phyloP scores from a whole-genome alignment of 2,797 vertebrate genomes.

The Tenualosa ilisha region DNA sequence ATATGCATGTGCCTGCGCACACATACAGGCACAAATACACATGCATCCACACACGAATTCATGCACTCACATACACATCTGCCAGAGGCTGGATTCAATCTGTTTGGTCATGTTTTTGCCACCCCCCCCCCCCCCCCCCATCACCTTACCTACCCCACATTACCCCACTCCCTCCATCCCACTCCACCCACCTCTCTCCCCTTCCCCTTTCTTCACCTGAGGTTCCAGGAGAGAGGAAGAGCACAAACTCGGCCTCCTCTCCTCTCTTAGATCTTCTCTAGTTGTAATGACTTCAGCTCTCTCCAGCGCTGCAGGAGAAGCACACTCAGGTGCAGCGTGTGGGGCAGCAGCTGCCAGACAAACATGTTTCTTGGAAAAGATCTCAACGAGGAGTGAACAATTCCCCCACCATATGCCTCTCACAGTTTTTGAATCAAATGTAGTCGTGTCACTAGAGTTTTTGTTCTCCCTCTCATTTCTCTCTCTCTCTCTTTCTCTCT shows the following conservation, averaged over 20 bases:
- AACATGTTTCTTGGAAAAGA: constrained; percentile 21
- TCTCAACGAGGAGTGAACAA: neutral
- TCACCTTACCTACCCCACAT: no score
- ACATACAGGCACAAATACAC: neutral
- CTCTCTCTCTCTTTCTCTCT: neutral
- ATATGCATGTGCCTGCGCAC: no score
- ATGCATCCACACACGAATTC: constrained; percentile 28
- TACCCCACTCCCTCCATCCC: no score
- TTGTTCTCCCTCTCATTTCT: neutral
- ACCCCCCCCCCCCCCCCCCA: neutral
- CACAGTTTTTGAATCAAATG: neutral
- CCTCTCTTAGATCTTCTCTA: constrained; percentile 3
- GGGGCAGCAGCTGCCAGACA: constrained; percentile 8
- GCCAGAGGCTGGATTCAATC: neutral
- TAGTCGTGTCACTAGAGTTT: neutral
- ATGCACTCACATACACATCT: constrained; percentile 30
- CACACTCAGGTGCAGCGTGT: neutral
- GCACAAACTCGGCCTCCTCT: neutral
- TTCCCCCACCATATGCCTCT: neutral
- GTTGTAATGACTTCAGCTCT: constrained; percentile 3
- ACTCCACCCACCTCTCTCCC: neutral
- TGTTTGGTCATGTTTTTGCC: constrained; percentile 9
- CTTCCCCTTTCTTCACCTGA: neutral
- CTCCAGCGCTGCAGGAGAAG: neutral
- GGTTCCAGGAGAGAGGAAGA: neutral